These are phyloP conservation scores for Junonia oenone DNA, from an alignment of 2,888 invertebrate species.

Conservation along the genomic window DNA sequence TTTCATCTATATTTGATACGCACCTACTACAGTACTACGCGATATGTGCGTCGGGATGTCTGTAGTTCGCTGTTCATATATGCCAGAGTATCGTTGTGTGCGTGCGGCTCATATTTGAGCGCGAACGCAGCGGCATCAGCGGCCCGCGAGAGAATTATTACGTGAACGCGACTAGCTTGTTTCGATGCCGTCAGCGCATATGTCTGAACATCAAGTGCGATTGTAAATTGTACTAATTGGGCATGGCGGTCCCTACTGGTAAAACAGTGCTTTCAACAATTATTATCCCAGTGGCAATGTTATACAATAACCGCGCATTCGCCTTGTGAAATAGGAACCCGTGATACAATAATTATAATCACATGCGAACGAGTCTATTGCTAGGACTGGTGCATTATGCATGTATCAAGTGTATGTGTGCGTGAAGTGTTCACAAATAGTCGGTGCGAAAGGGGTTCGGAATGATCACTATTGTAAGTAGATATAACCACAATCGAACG, in stretches of 20 bases:
- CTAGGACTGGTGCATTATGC: constrained; percentile 63
- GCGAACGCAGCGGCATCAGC: constrained; percentile 67
- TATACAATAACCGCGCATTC: constrained; percentile 52
- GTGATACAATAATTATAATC: constrained; percentile 49
- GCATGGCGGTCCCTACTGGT: constrained; percentile 65
- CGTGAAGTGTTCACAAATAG: constrained; percentile 73
- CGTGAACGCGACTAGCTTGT: constrained; percentile 66
- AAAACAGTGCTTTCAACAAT: constrained; percentile 67
- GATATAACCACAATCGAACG: constrained; percentile 34
- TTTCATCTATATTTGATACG: constrained; percentile 49
- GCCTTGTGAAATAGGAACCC: constrained; percentile 52
- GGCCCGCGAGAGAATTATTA: constrained; percentile 63
- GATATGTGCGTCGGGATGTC: constrained; percentile 40
- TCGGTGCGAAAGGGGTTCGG: constrained; percentile 63
- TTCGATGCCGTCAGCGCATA: constrained; percentile 69
- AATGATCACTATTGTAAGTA: constrained; percentile 69
- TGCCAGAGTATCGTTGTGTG: constrained; percentile 36
- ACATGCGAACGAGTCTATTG: constrained; percentile 54
- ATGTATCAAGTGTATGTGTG: constrained; percentile 60
- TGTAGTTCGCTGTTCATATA: constrained; percentile 30
- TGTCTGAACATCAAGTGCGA: constrained; percentile 63
- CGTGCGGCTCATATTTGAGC: constrained; percentile 53
- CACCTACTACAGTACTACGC: constrained; percentile 14
- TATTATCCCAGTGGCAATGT: constrained; percentile 52
- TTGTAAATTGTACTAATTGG: constrained; percentile 77